Base-by-base conservation (phyloP, 1,140 invertebrate genomes). In the Pinna nobilis region DNA sequence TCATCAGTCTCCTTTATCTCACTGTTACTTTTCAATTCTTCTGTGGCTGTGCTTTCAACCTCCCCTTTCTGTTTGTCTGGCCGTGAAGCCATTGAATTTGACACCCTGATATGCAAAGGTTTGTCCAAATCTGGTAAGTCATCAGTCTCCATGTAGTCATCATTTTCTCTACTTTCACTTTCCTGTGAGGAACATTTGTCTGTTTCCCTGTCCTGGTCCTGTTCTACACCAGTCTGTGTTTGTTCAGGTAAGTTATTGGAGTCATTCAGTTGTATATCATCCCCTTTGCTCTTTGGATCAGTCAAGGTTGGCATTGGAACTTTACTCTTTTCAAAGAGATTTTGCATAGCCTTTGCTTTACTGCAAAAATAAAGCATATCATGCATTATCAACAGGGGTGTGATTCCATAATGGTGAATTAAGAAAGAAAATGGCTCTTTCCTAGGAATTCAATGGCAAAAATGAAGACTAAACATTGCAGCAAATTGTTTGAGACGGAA, bases 261-360 rank as follows among this genome's bases (percentile, higher is more conserved):
- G n/a, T n/a, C n/a, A n/a, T n/a, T n/a, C n/a, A n/a, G n/a, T n/a
- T n/a, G n/a, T n/a, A n/a, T n/a, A n/a, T n/a, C n/a, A n/a, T n/a
- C n/a, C n/a, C n/a, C n/a, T n/a, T n/a, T n/a, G n/a, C n/a, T n/a
- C n/a, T n/a, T n/a, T n/a, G n/a, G n/a, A n/a, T 74, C 15, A 51
- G 60, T n/a, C 57, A 51, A n/a, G 44, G 53, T 47, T 70, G 28
- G 1, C 30, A 25, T 53, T 60, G 61, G 35, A 33, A 74, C 25
- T 74, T 69, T 69, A 15, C 70, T 66, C 35, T 70, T 71, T 63
- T 76, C 64, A 33, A 73, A 65, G 30, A 81, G 74, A 33, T 83
- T 76, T 64, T 83, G 73, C 18, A 83, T 68, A 47, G 77, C 61
- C 61, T 55, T 70, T n/a, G 77, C 82, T 68, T 80, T 83, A 28